Percentiles rank a stretch among this genome's conserved stretches.
These are phyloP conservation scores for Eulemur mongoz DNA, from an alignment of 2,797 vertebrate genomes.

Conservation along the genomic window DNA sequence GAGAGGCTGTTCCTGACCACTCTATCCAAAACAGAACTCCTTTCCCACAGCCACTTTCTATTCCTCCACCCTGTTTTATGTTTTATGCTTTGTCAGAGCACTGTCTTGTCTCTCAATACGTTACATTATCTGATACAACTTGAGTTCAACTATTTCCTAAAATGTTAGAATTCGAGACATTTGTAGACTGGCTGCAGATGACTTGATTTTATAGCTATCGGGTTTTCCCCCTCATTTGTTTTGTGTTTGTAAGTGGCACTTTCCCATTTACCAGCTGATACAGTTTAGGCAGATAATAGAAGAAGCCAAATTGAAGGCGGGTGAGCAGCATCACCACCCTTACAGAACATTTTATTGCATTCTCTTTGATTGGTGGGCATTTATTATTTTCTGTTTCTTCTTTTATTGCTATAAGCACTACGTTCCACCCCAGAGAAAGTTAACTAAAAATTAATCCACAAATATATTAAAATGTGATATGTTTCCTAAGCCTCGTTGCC, in stretches of 20 bases:
- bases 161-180: neutral
- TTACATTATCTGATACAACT: neutral
- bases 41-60: too few species aligned
- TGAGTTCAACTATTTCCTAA: neutral
- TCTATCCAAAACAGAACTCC: neutral
- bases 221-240: neutral
- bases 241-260: neutral
- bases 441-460: constrained; percentile 57
- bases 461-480: constrained; percentile 25
- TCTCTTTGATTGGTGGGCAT: neutral
- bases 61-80: neutral
- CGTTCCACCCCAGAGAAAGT: constrained; percentile 32
- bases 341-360: neutral
- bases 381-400: constrained; percentile 23
- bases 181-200: neutral
- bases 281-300: neutral
- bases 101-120: fast-evolving
- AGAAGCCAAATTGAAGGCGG: neutral
- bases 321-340: fast-evolving
- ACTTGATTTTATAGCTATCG: neutral
- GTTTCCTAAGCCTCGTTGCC: neutral
- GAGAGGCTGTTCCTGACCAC: fast-evolving
- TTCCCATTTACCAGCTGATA: neutral
- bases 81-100: fast-evolving
- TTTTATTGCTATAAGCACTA: constrained; percentile 19